Base-by-base conservation (phyloP, 1,140 invertebrate species). In the Dryas iulia region DNA sequence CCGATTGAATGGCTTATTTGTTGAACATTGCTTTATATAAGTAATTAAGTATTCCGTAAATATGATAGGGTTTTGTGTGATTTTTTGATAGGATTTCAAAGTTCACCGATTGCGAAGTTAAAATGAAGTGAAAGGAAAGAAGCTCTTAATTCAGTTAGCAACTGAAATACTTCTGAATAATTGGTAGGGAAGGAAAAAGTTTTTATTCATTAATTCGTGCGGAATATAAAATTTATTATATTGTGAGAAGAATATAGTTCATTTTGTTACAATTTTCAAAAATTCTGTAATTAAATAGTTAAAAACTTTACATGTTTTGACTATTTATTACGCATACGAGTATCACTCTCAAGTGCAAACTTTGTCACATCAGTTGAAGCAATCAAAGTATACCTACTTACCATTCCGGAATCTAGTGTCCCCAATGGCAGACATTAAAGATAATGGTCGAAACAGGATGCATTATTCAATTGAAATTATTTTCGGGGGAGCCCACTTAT, bases 391-490 rank as follows among this genome's bases (percentile, higher is more conserved):
- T 47, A 47, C n/a, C n/a, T n/a, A n/a, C n/a, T n/a, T 47, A 7
- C 4, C 14, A 47, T 47, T 21, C 3, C 39, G 14, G 39, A 47
- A 47, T 18, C 39, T 47, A 47, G 14, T 14, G 39, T 47, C 39
- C 39, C 21, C 53, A 14, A 56, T 2, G 24, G 23, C 25, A 59
- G 31, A 63, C 72, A 66, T 64, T 57, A 67, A 71, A 53, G 63
- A 67, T 67, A 71, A 71, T 71, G 39, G 65, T 47, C 57, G 69
- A 63, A 26, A 63, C 73, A 78, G 76, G 76, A 78, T 73, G 58
- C 66, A 78, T 80, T 80, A 80, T 80, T 77, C 78, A 80, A 80
- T 80, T 77, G 73, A 71, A 67, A 68, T 67, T 59, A 75, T 72
- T 71, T 78, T 77, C 35, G 66, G 76, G 72, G 71, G 67, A 58